Evolutionary conservation across 2,888 invertebrate species (phyloP), one percentile per base, ranked within the genome.

Genomic region (Theristus sp.): DNA sequence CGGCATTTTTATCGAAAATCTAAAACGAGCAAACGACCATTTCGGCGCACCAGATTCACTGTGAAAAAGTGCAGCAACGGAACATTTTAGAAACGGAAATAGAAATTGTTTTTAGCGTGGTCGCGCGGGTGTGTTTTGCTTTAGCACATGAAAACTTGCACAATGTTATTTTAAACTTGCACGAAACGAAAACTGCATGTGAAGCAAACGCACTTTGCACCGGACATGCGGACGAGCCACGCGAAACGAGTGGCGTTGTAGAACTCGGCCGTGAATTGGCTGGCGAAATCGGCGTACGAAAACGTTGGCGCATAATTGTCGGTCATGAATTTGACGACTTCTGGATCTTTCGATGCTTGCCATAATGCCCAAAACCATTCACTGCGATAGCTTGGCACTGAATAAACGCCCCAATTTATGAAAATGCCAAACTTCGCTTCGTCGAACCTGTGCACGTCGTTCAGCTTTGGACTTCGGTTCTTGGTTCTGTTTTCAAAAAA

Each of bases 341-440:
- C 38, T 6, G 6, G 6, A 17, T 38, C 17, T 6, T 6, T 6
- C 10, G 67, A 54, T 13, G 68, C 66, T 65, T 63, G 63, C 73
- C 73, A 72, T 60, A 67, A 65, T 66, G 66, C 68, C 72, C 72
- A 71, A 59, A 71, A 91, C 93, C 91, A 93, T 78, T 90, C 91
- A 0, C 84, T 83, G 0, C 83, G 82, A 74, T 83, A 86, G 71
- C 87, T 85, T 0, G 89, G 91, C 20, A 61, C 68, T 66, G 62
- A 60, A 60, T 57, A 54, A 10, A 49, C 49, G n/a, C 49, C 49
- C 88, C 89, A 91, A 71, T 91, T 91, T 52, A 93, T 77, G 71
- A 93, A 91, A 67, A 93, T 89, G 1, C 91, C 91, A 65, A 89
- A 77, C 78, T 93, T 93, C 0, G 84, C 86, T 59, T 85, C 80